Percentiles rank a stretch among this genome's conserved stretches.
Evolutionary conservation across 2,797 vertebrate species (phyloP).

Genomic region (Limosa lapponica): DNA sequence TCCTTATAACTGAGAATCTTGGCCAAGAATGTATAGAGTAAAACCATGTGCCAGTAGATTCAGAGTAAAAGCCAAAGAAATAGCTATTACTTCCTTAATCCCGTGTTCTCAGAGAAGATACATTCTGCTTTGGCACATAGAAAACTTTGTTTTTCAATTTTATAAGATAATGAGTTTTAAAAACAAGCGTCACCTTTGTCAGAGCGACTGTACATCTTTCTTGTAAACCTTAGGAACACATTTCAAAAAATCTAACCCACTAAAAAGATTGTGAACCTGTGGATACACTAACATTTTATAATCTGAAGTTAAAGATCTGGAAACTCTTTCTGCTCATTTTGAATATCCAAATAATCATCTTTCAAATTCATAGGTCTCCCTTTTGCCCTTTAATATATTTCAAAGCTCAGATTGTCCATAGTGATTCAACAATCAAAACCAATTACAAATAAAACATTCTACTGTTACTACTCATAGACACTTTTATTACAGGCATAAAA

Average conservation of each 20-base stretch:
- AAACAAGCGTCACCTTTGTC: neutral
- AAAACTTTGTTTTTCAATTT: neutral
- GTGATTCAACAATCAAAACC: neutral
- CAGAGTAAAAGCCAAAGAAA: neutral
- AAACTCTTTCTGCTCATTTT: neutral
- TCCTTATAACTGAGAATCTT: neutral
- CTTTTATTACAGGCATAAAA: neutral
- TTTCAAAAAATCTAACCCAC: neutral
- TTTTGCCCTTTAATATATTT: neutral
- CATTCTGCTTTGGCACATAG: neutral
- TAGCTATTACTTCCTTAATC: neutral
- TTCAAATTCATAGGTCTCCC: neutral
- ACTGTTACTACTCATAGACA: neutral
- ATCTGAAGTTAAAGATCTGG: neutral
- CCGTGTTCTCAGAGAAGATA: neutral
- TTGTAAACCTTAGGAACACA: neutral
- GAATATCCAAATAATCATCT: neutral
- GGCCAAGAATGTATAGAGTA: neutral
- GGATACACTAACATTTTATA: neutral
- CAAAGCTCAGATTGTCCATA: neutral
- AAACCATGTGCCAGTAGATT: neutral
- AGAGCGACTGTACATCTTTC: neutral
- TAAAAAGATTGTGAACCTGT: neutral
- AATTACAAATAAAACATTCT: neutral
- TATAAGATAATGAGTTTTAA: neutral